These are phyloP conservation scores for Catostylus mosaicus DNA, from an alignment of 30 jellyfish, hydroid and myxozoan genomes.

Conservation along the genomic window DNA sequence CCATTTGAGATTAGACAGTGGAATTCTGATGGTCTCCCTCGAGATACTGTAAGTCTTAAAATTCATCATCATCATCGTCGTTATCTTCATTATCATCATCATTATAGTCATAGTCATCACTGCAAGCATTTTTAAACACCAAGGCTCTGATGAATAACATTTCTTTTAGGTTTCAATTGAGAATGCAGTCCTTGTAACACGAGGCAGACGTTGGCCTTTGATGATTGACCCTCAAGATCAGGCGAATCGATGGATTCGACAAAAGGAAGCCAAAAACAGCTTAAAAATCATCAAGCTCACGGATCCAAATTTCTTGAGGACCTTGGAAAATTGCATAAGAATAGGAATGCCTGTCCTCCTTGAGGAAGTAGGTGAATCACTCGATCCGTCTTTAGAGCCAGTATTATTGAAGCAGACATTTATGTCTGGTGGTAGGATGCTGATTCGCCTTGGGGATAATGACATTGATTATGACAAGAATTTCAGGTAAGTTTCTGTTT, in stretches of 20 bases:
- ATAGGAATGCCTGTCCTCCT: conserved; percentile 92
- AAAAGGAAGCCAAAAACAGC: conserved; percentile 83
- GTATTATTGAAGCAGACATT: conserved; percentile 89
- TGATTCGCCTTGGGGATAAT: conserved; percentile 94
- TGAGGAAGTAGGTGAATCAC: conserved; percentile 91
- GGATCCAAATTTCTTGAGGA: conserved; percentile 83
- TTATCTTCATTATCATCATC: not conserved
- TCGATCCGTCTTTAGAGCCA: conserved; percentile 97
- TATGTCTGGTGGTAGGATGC: conserved; percentile 92
- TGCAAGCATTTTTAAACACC: not conserved
- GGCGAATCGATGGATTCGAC: conserved; percentile 95
- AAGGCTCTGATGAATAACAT: not conserved
- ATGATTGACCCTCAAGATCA: conserved; percentile 99
- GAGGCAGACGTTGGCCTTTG: conserved; percentile 98
- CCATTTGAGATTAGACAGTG: conserved; percentile 97
- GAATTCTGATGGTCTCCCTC: conserved; percentile 94
- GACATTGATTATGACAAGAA: conserved; percentile 94
- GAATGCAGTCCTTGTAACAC: conserved; percentile 91
- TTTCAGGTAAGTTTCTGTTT: conserved; percentile 43
- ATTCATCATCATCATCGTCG: not conserved
- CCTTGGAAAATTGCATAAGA: conserved; percentile 89
- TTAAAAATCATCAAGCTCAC: conserved; percentile 90
- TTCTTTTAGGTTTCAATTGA: conserved; percentile 83
- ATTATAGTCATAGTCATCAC: not conserved
- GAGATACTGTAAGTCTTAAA: conserved; percentile 75